Conservation (phyloP, 1,140 invertebrate species). For the Lasioglossum baleicum region DNA sequence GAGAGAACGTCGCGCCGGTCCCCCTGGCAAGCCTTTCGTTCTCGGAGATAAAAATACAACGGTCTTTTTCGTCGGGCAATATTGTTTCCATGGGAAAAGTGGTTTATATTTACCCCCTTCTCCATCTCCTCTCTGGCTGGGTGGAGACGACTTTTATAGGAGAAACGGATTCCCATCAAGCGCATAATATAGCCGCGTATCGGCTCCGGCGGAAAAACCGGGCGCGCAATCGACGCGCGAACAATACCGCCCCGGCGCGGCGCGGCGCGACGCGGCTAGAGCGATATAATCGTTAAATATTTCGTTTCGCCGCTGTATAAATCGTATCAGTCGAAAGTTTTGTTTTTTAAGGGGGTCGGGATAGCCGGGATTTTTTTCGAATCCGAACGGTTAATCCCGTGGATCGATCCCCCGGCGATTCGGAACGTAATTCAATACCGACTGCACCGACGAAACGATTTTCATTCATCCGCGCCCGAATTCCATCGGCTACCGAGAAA, state of each 20-base stretch:
- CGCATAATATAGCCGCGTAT: conserved; percentile 45
- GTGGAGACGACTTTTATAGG: conserved; percentile 44
- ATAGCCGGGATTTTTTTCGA: conserved; percentile 3
- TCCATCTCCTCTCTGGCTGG: too few species aligned
- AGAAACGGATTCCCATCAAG: conserved; percentile 45
- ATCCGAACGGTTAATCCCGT: conserved; percentile 36
- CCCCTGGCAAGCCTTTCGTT: background rate
- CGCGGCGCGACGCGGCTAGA: background rate
- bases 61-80: conserved; percentile 12
- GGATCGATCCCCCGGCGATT: conserved; percentile 21
- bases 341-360: background rate
- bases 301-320: conserved; percentile 41
- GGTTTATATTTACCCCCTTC: conserved; percentile 36
- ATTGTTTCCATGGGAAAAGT: conserved; percentile 46
- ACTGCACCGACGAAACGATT: conserved; percentile 52
- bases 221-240: conserved; percentile 39
- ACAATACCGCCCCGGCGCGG: conserved; percentile 24
- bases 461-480: conserved; percentile 55
- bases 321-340: conserved; percentile 31
- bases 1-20: background rate
- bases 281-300: conserved; percentile 46
- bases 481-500: conserved; percentile 29
- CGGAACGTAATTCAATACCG: conserved; percentile 35
- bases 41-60: conserved; percentile 23
- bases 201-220: conserved; percentile 16